phyloP scores from a whole-genome alignment of 2,113 vertebrate genomes.

The Gopherus evgoodei region DNA sequence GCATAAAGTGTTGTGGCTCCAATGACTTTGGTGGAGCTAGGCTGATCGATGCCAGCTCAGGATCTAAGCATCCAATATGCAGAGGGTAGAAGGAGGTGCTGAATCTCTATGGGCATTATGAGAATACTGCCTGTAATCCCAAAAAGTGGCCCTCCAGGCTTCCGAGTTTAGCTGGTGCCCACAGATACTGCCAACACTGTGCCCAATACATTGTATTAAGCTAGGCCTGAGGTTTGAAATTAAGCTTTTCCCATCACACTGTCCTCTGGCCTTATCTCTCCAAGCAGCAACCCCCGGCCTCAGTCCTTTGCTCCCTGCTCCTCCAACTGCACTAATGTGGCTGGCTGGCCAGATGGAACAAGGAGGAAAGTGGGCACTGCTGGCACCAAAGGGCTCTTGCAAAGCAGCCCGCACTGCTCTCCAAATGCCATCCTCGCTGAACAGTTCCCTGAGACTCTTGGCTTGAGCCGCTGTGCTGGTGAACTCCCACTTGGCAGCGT shows the following conservation, averaged over 20 bases:
- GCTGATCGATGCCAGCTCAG: background rate
- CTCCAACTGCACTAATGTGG: accelerated
- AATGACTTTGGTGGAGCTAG: background rate
- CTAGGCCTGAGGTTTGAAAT: background rate
- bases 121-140: background rate
- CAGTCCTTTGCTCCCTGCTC: background rate
- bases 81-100: background rate
- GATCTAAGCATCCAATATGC: accelerated
- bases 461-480: background rate
- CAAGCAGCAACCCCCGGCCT: background rate
- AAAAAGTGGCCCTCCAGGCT: background rate
- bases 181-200: too few species aligned
- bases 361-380: background rate
- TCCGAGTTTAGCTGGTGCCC: background rate
- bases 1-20: background rate
- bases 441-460: constrained; percentile 19
- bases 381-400: background rate
- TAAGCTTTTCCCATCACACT: background rate
- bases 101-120: background rate
- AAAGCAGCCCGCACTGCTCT: background rate
- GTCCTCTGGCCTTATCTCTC: background rate
- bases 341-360: background rate
- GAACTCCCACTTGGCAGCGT: constrained; percentile 14
- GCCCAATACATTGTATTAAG: background rate
- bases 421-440: accelerated